Percentiles rank a stretch among this genome's conserved stretches.
Conservation (phyloP, 2,888 invertebrate genomes). For the Harpalus rubripes region DNA sequence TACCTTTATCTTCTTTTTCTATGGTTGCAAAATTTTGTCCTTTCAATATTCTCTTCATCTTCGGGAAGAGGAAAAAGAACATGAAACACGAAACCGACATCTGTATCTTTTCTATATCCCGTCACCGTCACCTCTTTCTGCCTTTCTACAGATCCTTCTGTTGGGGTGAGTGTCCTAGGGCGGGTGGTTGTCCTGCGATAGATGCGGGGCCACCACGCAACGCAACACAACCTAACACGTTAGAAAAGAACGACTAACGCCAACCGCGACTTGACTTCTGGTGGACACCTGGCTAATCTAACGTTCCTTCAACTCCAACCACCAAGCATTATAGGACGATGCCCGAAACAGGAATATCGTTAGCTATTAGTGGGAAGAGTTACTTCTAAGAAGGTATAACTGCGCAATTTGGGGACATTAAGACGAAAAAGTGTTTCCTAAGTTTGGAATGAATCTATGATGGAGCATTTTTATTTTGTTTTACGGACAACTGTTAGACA, state of each 20-base stretch:
- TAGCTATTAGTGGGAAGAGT: too few relatives aligned
- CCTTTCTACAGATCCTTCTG: not conserved
- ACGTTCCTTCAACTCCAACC: conserved; percentile 4
- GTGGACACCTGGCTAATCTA: not conserved
- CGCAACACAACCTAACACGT: not conserved
- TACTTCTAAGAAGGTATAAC: too few relatives aligned
- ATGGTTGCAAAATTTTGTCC: too few relatives aligned
- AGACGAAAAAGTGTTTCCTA: too few relatives aligned
- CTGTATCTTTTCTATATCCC: not conserved
- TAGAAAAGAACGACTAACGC: not conserved
- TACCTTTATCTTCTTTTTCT: too few relatives aligned
- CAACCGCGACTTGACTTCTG: not conserved
- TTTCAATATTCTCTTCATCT: too few relatives aligned
- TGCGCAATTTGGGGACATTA: too few relatives aligned
- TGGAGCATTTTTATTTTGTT: too few relatives aligned
- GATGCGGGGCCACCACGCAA: not conserved
- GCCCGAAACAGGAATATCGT: not conserved
- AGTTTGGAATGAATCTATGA: too few relatives aligned
- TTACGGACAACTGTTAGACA: too few relatives aligned
- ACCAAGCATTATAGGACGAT: not conserved
- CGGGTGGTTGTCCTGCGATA: not conserved
- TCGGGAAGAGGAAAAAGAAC: too few relatives aligned
- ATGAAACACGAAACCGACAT: not conserved
- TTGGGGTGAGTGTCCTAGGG: not conserved
- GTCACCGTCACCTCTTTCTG: not conserved